Evolutionary conservation across 1,140 invertebrate genomes (phyloP), one percentile per base, ranked within the genome.

Genomic region (Charaxes varanes): DNA sequence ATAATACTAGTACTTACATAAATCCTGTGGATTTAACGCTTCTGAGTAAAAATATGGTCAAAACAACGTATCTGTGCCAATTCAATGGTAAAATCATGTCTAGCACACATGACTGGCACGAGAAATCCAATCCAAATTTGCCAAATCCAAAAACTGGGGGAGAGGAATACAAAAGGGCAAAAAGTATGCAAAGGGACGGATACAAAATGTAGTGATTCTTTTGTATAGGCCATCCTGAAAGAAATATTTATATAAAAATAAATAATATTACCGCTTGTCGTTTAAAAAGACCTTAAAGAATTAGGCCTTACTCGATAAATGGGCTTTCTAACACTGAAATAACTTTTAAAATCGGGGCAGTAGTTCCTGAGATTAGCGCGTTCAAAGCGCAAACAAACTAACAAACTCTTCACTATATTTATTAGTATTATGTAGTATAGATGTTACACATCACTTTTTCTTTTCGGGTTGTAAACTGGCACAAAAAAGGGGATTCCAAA

Each of bases 1-100:
- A 6, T 7, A 36, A n/a, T n/a, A n/a, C n/a, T n/a, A n/a, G n/a
- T 41, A 66, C 70, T 51, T 58, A 74, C 70, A 78, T 78, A 21
- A 78, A 57, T 8, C 58, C 34, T 1, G 55, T 44, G 4, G 73
- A 70, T 37, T 78, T 78, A 11, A 67, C 18, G 36, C 70, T 74
- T 19, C 65, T 53, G 13, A 77, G 35, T 11, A 64, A 16, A 46
- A 62, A 74, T 19, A 79, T 60, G 7, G 44, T 16, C 4, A 72
- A 6, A 6, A 69, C 41, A 11, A 64, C 22, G 17, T 63, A 62
- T 51, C 47, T 62, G 12, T 58, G 41, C 61, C 67, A 67, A 0
- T 49, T 49, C 0, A 49, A 40, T 1, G 69, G 62, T 11, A 76
- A 38, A 5, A 63, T 44, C 64, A 79, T 65, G 14, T 74, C 62